Evolutionary conservation across 2,113 vertebrate species (phyloP).

Genomic region (Crocuta crocuta): DNA sequence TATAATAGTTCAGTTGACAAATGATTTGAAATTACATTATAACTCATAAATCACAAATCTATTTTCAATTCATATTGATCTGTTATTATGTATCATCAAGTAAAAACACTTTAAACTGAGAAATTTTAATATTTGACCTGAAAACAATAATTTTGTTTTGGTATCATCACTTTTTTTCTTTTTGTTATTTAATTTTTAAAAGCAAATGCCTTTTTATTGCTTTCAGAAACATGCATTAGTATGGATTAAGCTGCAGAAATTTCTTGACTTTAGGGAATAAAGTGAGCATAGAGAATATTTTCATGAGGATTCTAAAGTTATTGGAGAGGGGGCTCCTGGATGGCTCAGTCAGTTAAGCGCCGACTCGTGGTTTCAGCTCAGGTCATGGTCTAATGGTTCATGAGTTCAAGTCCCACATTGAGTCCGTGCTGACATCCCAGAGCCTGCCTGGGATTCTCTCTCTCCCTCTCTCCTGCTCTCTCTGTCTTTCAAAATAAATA

Average conservation of each 20-base stretch:
- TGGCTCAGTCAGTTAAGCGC: too few species aligned
- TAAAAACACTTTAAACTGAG: conserved; percentile 10
- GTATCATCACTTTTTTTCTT: neutral
- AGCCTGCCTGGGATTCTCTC: too few species aligned
- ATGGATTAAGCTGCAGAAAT: conserved; percentile 18
- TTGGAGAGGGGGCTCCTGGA: too few species aligned
- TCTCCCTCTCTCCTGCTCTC: too few species aligned
- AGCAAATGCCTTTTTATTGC: neutral
- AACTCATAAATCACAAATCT: neutral
- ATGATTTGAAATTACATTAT: neutral
- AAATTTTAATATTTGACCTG: conserved; percentile 17
- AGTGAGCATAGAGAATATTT: neutral
- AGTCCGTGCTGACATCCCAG: too few species aligned
- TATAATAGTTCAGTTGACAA: neutral
- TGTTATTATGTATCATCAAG: neutral
- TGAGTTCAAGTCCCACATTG: too few species aligned
- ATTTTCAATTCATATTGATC: neutral
- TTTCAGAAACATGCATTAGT: conserved; percentile 28
- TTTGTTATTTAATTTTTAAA: neutral
- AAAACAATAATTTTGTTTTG: conserved; percentile 13
- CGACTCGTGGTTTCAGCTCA: too few species aligned
- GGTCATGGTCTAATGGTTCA: too few species aligned
- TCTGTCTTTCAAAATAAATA: too few species aligned
- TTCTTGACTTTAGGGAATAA: neutral
- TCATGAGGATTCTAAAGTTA: neutral